These are phyloP conservation scores for Sebastes fasciatus DNA, from an alignment of 2,113 vertebrate genomes.

Conservation along the genomic window DNA sequence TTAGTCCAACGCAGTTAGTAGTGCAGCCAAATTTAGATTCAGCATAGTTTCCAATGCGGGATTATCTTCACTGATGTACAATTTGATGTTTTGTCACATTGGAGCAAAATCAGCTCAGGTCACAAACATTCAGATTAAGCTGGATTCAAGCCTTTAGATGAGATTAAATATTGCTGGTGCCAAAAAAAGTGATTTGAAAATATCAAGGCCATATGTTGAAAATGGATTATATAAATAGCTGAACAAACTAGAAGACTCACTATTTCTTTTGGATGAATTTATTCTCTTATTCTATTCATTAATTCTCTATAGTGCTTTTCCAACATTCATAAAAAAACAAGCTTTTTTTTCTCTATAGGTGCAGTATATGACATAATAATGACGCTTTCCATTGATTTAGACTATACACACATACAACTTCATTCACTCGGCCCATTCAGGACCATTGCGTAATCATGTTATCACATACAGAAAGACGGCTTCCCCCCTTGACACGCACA, in stretches of 20 bases:
- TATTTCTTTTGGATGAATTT: constrained; percentile 59
- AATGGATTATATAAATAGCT: not conserved
- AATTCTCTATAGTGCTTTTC: constrained; percentile 74
- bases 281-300: constrained; percentile 70
- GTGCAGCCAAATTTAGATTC: not conserved
- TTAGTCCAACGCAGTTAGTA: not conserved
- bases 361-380: constrained; percentile 75
- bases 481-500: constrained; percentile 32
- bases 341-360: constrained; percentile 52
- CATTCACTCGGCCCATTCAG: constrained; percentile 53
- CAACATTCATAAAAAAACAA: constrained; percentile 79
- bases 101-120: constrained; percentile 29
- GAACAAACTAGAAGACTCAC: constrained; percentile 9
- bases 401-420: constrained; percentile 69
- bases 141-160: constrained; percentile 42
- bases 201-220: constrained; percentile 13
- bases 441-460: constrained; percentile 51
- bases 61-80: constrained; percentile 23
- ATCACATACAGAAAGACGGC: constrained; percentile 50
- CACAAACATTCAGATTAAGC: constrained; percentile 53
- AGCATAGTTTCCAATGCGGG: not conserved
- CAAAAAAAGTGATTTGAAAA: constrained; percentile 41
- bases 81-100: constrained; percentile 7
- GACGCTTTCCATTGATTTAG: constrained; percentile 71
- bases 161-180: constrained; percentile 50